Evolutionary conservation across 2,797 vertebrate genomes (phyloP).

Genomic region (Hippopotamyrus pictus): DNA sequence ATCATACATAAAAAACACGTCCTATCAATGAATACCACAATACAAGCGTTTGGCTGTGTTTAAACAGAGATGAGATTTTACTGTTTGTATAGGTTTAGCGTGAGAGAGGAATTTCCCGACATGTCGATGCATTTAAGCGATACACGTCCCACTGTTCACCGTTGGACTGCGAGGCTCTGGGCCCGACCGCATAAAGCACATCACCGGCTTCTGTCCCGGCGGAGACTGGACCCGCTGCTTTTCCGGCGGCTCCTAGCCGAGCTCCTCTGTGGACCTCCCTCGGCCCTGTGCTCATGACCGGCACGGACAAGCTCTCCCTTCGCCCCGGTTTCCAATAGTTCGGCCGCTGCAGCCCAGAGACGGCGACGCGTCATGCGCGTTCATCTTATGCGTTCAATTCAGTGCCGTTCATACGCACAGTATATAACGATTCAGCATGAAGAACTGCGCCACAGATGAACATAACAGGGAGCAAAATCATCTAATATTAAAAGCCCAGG

Average conservation of each 20-base stretch:
- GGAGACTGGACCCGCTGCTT: constrained; percentile 55
- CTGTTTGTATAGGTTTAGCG: constrained; percentile 36
- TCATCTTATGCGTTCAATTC: neutral
- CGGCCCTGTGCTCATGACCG: constrained; percentile 1
- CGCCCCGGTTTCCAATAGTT: neutral
- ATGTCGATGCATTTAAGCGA: constrained; percentile 58
- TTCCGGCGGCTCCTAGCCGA: constrained; percentile 20
- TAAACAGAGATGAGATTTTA: constrained; percentile 32
- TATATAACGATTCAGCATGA: neutral
- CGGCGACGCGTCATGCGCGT: neutral
- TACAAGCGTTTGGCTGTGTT: constrained; percentile 50
- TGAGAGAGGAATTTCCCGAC: constrained; percentile 63
- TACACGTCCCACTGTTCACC: constrained; percentile 50
- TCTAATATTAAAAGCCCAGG: neutral
- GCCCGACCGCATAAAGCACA: constrained; percentile 58
- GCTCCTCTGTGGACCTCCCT: constrained; percentile 16
- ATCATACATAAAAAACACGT: neutral
- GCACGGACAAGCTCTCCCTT: neutral
- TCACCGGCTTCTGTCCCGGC: constrained; percentile 53
- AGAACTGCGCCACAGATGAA: neutral
- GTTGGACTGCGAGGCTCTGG: constrained; percentile 49
- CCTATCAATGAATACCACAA: neutral
- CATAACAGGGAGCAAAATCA: neutral
- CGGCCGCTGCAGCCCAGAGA: neutral
- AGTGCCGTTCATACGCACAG: neutral